Evolutionary conservation across 2,113 vertebrate genomes (phyloP).

Genomic region (Muscicapa adusta): DNA sequence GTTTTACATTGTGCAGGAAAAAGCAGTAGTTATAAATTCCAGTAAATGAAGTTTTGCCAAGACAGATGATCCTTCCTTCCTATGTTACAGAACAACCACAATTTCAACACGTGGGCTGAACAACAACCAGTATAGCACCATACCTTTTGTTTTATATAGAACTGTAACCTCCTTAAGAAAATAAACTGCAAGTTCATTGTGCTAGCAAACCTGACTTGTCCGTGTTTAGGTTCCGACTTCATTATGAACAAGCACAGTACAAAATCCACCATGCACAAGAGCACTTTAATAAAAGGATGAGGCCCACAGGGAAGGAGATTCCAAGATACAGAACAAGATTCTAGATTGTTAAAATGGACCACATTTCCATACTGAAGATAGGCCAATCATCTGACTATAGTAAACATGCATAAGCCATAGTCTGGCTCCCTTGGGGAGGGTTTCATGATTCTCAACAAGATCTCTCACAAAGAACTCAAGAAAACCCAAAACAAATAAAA

Average conservation of each 20-base stretch:
- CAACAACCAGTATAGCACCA: background rate
- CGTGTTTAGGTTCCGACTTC: background rate
- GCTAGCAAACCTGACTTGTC: background rate
- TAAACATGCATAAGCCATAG: background rate
- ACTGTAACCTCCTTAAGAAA: background rate
- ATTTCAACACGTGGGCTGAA: background rate
- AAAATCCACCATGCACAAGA: background rate
- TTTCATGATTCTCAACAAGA: background rate
- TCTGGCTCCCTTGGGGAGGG: background rate
- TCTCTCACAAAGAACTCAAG: background rate
- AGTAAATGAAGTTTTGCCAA: background rate
- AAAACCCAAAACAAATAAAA: background rate
- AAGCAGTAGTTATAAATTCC: background rate
- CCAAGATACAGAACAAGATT: background rate
- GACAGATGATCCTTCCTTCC: background rate
- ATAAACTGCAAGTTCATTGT: background rate
- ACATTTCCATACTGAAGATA: background rate
- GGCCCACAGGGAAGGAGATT: background rate
- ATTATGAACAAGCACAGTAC: background rate
- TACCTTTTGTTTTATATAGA: background rate
- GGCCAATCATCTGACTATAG: background rate
- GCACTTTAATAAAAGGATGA: background rate
- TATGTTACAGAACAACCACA: background rate
- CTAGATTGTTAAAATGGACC: background rate
- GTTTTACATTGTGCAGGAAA: background rate